phyloP scores from a whole-genome alignment of 2,888 invertebrate genomes.

The Julus scanicus region DNA sequence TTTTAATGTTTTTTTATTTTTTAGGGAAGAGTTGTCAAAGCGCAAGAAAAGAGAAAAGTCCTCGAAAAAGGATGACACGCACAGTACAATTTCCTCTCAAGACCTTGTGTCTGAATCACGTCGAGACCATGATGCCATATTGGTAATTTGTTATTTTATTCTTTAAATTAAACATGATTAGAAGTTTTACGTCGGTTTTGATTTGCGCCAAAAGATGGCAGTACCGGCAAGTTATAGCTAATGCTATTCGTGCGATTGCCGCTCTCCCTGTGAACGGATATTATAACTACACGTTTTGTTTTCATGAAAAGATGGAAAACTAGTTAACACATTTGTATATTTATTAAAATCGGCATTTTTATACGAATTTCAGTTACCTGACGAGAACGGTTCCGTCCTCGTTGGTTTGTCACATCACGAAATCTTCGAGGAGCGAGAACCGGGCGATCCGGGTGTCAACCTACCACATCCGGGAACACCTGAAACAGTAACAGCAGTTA shows the following conservation, averaged over 20 bases:
- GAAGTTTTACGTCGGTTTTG: too few relatives aligned
- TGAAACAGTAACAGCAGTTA: conserved; percentile 46
- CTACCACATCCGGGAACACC: conserved; percentile 29
- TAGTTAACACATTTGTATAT: not conserved
- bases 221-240: too few relatives aligned
- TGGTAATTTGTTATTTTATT: conserved; percentile 30
- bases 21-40: conserved; percentile 40
- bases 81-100: conserved; percentile 52
- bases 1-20: not conserved
- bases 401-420: not conserved
- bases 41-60: conserved; percentile 50
- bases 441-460: not conserved
- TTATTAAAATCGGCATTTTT: not conserved
- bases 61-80: conserved; percentile 13
- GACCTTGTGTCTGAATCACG: conserved; percentile 47
- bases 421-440: conserved; percentile 1
- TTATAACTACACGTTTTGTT: not conserved
- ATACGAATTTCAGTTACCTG: not conserved
- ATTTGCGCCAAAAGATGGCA: too few relatives aligned
- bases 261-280: not conserved
- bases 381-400: conserved; percentile 2
- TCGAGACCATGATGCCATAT: conserved; percentile 7
- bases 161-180: not conserved
- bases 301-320: not conserved
- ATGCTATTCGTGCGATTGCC: too few relatives aligned